phyloP scores from a whole-genome alignment of 2,113 vertebrate genomes.

The Cyprinodon variegatus region DNA sequence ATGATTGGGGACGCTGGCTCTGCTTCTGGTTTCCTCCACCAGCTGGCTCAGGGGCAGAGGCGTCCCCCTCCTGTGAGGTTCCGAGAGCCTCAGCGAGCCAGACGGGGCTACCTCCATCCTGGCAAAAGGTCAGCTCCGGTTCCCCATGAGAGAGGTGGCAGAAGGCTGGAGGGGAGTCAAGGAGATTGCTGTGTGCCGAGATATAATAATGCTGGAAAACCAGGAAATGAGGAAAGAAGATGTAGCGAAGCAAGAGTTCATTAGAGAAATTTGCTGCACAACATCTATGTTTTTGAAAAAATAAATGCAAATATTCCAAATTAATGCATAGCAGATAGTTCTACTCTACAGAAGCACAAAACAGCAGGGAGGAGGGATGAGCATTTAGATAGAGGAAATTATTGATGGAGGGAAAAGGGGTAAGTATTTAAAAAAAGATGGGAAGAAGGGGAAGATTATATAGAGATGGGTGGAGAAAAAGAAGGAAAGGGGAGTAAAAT shows the following conservation, averaged over 20 bases:
- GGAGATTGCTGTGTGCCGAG: neutral
- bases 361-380: too few species aligned
- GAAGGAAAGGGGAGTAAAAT: too few species aligned
- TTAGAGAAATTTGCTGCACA: neutral
- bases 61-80: slow-evolving; percentile 54
- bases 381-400: too few species aligned
- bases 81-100: slow-evolving; percentile 18
- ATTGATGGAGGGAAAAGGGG: too few species aligned
- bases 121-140: slow-evolving; percentile 22
- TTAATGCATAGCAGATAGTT: too few species aligned
- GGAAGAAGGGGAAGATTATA: too few species aligned
- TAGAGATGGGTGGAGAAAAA: too few species aligned
- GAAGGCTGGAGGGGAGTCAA: slow-evolving; percentile 26
- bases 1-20: slow-evolving; percentile 77
- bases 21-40: slow-evolving; percentile 80
- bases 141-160: slow-evolving; percentile 32
- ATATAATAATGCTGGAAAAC: neutral
- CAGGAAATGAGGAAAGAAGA: neutral
- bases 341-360: too few species aligned
- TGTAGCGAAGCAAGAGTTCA: neutral
- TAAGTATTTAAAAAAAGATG: too few species aligned
- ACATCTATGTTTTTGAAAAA: too few species aligned
- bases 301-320: too few species aligned
- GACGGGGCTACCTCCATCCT: slow-evolving; percentile 80
- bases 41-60: slow-evolving; percentile 81